Percentiles rank a stretch among this genome's conserved stretches.
phyloP scores from a whole-genome alignment of 2,888 invertebrate species.

The Xestia xanthographa region DNA sequence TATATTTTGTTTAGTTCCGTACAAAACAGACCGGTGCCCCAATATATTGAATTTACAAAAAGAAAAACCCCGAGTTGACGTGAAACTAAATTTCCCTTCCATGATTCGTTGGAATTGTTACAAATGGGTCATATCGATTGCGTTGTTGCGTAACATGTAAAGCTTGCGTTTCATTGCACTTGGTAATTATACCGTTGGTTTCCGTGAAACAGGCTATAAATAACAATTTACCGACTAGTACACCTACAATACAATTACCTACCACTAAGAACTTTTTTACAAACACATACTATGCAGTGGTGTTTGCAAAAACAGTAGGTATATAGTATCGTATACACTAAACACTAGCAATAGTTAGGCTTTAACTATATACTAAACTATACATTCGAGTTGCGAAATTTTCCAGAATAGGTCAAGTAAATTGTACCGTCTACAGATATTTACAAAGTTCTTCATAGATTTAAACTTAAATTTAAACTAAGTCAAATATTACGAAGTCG shows the following conservation, averaged over 20 bases:
- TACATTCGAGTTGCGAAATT: background rate
- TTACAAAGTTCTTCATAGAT: background rate
- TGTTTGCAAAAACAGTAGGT: constrained; percentile 13
- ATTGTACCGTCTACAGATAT: background rate
- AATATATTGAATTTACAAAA: constrained; percentile 65
- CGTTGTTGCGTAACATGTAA: constrained; percentile 64
- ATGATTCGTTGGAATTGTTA: constrained; percentile 60
- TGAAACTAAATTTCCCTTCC: constrained; percentile 56
- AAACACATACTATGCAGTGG: constrained; percentile 18
- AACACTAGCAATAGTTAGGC: constrained; percentile 7
- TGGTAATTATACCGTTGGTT: constrained; percentile 72
- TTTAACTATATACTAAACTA: background rate
- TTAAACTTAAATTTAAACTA: background rate
- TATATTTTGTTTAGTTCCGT: constrained; percentile 74
- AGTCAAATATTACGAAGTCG: background rate
- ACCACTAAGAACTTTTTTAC: constrained; percentile 64
- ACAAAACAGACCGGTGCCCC: constrained; percentile 60
- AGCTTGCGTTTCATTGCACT: constrained; percentile 71
- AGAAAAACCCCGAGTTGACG: constrained; percentile 43
- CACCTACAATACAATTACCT: constrained; percentile 72
- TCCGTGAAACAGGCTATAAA: constrained; percentile 73
- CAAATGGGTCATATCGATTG: constrained; percentile 67
- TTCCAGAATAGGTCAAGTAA: constrained; percentile 2
- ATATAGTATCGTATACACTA: constrained; percentile 13
- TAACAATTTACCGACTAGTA: constrained; percentile 73